phyloP scores from a whole-genome alignment of 1,140 invertebrate species.

The Tribolium castaneum region DNA sequence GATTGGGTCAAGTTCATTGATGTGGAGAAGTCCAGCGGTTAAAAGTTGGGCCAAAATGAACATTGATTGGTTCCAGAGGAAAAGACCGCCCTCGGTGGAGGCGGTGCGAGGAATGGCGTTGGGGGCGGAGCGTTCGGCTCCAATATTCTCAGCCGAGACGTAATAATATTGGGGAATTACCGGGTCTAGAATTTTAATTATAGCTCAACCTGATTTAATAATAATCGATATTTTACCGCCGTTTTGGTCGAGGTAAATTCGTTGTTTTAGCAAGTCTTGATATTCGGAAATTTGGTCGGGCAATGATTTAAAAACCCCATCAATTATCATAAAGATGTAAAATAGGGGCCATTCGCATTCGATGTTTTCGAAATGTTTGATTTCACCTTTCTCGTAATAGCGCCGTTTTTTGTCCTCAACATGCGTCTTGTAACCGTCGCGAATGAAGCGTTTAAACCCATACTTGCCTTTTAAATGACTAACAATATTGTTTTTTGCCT shows the following conservation, averaged over 20 bases:
- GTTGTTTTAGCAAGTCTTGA: slow-evolving; percentile 82
- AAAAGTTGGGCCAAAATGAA: slow-evolving; percentile 94
- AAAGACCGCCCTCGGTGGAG: slow-evolving; percentile 73
- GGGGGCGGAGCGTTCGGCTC: slow-evolving; percentile 79
- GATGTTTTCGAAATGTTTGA: slow-evolving; percentile 94
- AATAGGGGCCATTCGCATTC: slow-evolving; percentile 99
- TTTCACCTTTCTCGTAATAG: slow-evolving; percentile 72
- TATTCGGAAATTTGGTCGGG: slow-evolving; percentile 95
- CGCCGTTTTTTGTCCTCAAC: slow-evolving; percentile 72
- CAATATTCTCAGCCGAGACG: slow-evolving; percentile 84
- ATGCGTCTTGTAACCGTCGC: slow-evolving; percentile 94
- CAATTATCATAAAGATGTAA: slow-evolving; percentile 95
- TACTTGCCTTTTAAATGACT: slow-evolving; percentile 88
- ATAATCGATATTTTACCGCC: slow-evolving; percentile 75
- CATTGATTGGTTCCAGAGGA: slow-evolving; percentile 93
- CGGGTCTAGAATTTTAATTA: slow-evolving; percentile 70
- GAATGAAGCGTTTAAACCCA: slow-evolving; percentile 94
- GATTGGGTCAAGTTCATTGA: slow-evolving; percentile 97
- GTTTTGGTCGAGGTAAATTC: slow-evolving; percentile 77
- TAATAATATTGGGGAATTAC: slow-evolving; percentile 90
- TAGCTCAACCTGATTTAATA: too few relatives aligned
- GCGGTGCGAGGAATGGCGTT: slow-evolving; percentile 75
- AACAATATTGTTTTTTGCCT: slow-evolving; percentile 91
- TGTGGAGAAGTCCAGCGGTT: slow-evolving; percentile 87
- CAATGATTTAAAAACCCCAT: slow-evolving; percentile 89